Evolutionary conservation across 2,888 invertebrate genomes (phyloP).

Genomic region (Yponomeuta plumbellus): DNA sequence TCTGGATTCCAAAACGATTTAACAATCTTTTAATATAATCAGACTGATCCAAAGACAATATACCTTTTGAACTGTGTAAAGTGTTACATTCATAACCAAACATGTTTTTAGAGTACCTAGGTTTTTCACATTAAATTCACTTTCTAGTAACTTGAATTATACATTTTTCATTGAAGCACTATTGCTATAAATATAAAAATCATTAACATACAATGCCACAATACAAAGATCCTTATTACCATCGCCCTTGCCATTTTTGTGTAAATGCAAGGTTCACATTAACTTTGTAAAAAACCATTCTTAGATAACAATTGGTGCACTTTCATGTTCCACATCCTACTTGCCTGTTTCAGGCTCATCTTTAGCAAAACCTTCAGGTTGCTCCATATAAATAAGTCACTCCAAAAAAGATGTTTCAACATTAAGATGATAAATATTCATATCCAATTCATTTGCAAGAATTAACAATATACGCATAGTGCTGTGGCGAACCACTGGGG

Average conservation of each 20-base stretch:
- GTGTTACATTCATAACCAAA: slow-evolving; percentile 9
- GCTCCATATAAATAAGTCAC: slow-evolving; percentile 10
- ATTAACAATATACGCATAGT: slow-evolving; percentile 21
- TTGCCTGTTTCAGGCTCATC: slow-evolving; percentile 20
- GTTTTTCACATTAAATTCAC: slow-evolving; percentile 5
- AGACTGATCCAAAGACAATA: neutral
- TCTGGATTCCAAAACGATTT: neutral
- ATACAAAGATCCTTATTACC: slow-evolving; percentile 10
- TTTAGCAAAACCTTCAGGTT: slow-evolving; percentile 20
- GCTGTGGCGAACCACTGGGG: slow-evolving; percentile 23
- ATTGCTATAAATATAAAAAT: slow-evolving; percentile 15
- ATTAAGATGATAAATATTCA: slow-evolving; percentile 1
- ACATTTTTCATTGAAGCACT: neutral
- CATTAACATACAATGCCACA: slow-evolving; percentile 21
- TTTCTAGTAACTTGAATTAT: slow-evolving; percentile 1
- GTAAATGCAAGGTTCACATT: slow-evolving; percentile 18
- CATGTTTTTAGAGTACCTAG: slow-evolving; percentile 6
- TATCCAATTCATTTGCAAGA: slow-evolving; percentile 17
- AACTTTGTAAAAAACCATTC: slow-evolving; percentile 14
- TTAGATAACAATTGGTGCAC: slow-evolving; percentile 16
- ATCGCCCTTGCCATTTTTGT: slow-evolving; percentile 4
- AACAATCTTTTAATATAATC: slow-evolving; percentile 15
- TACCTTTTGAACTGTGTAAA: slow-evolving; percentile 10
- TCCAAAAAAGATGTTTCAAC: slow-evolving; percentile 6
- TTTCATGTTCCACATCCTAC: slow-evolving; percentile 22